These are phyloP conservation scores for Mustela lutreola DNA, from an alignment of 2,113 vertebrate genomes.

Conservation along the genomic window DNA sequence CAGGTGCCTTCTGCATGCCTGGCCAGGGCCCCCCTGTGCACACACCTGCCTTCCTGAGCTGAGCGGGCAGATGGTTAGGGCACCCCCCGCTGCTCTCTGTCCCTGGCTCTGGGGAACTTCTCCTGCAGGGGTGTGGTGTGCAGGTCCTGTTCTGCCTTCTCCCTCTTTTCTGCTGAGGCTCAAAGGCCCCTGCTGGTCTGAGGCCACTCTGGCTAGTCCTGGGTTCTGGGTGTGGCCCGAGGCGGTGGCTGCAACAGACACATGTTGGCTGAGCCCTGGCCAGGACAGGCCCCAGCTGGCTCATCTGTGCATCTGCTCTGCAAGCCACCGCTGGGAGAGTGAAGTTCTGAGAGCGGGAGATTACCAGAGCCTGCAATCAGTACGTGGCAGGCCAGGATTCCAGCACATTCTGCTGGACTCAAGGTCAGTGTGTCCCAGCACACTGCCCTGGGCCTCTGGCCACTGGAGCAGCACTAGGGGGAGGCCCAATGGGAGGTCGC, in stretches of 20 bases:
- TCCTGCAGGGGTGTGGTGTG: fast-evolving
- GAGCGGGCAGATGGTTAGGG: fast-evolving
- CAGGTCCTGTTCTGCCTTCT: background rate
- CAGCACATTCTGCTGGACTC: background rate
- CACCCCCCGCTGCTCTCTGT: background rate
- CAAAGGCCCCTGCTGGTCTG: too few relatives aligned
- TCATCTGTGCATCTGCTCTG: too few relatives aligned
- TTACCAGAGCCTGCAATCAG: background rate
- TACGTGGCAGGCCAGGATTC: background rate
- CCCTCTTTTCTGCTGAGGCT: background rate
- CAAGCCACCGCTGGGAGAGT: fast-evolving
- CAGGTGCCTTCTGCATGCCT: fast-evolving
- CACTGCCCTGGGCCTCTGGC: fast-evolving
- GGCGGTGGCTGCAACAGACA: background rate
- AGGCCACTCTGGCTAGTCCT: background rate
- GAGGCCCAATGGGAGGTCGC: fast-evolving
- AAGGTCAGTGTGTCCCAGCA: background rate
- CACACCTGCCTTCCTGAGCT: fast-evolving
- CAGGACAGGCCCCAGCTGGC: too few relatives aligned
- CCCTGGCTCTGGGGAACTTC: too few relatives aligned
- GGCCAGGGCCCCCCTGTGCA: fast-evolving
- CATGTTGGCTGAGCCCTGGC: fast-evolving
- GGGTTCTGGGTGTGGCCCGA: background rate
- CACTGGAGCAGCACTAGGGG: fast-evolving
- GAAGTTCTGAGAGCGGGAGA: background rate